phyloP scores from a whole-genome alignment of 2,888 invertebrate species.

The Lycia hirtaria region DNA sequence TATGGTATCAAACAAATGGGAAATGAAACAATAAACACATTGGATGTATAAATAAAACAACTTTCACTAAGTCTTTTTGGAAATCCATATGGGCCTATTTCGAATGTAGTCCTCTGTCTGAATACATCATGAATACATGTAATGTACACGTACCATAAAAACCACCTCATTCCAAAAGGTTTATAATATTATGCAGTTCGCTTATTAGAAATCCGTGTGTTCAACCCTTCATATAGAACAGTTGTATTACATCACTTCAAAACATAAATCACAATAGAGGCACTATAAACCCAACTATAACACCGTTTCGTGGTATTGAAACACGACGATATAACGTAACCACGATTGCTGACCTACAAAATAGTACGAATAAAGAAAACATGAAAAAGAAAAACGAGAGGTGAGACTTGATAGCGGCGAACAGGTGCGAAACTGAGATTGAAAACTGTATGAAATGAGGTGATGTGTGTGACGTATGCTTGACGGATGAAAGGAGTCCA shows the following conservation, averaged over 20 bases:
- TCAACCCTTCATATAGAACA: too few relatives aligned
- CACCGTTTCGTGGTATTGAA: not conserved
- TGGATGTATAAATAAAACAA: too few relatives aligned
- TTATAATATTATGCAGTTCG: too few relatives aligned
- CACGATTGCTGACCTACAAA: not conserved
- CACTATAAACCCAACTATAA: not conserved
- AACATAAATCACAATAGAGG: not conserved
- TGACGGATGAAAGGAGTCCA: not conserved
- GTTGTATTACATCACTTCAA: not conserved
- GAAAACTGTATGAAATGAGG: slow-evolving; percentile 39
- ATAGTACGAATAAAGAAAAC: slow-evolving; percentile 1
- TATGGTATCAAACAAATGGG: too few relatives aligned
- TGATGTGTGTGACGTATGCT: slow-evolving; percentile 9
- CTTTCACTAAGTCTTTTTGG: too few relatives aligned
- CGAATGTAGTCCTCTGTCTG: too few relatives aligned
- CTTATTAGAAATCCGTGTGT: too few relatives aligned
- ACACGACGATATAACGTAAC: not conserved
- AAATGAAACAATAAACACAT: too few relatives aligned
- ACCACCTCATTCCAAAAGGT: too few relatives aligned
- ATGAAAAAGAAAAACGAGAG: not conserved
- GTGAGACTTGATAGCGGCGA: slow-evolving; percentile 4
- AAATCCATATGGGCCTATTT: too few relatives aligned
- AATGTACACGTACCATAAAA: too few relatives aligned
- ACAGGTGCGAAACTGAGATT: slow-evolving; percentile 42
- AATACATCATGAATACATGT: too few relatives aligned